Evolutionary conservation across 2,113 vertebrate genomes (phyloP), one percentile per base, ranked within the genome.

Genomic region (Calyptommatus sinebrachiatus): DNA sequence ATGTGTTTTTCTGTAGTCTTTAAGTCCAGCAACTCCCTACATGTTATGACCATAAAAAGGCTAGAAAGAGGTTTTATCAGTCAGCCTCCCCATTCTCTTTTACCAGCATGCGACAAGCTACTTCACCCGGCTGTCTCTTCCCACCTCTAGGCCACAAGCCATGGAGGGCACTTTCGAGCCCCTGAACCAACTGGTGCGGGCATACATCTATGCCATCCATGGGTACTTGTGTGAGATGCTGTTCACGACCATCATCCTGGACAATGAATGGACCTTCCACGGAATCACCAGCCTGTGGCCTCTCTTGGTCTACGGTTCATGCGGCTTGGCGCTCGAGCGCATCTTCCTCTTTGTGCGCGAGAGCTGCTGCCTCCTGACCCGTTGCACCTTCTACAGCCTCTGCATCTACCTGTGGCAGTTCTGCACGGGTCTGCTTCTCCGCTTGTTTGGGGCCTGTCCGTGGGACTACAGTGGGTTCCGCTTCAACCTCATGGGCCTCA

Each of bases 181-280:
- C 24, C 83, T 91, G 48, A 28, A 46, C n/a, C 48, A 24, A 2
- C 22, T 86, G 14, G 67, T 41, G 31, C 87, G 90, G 35, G 62
- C 77, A 21, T 91, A 91, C 81, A 80, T 91, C 48, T 91, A 91
- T 2, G 89, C 90, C 26, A 81, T 91, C 82, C 90, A 91, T 7
- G 87, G 89, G 5, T 89, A 85, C 50, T 75, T 91, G 70, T 85
- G 76, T 4, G 90, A 91, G 77, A 76, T 90, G 7, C 83, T 89
- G 18, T 90, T 91, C 45, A 83, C 83, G 1, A 84, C 83, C 1
- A 78, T 91, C 65, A 57, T 82, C 20, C 31, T 73, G 63, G 84
- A 45, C 60, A 24, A 70, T 1, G 88, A 88, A 48, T 89, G 88
- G 85, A 80, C 80, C 21, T 90, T 91, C 65, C 78, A 24, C 2